These are phyloP conservation scores for Theodoxus fluviatilis DNA, from an alignment of 2,888 invertebrate species.

Conservation along the genomic window DNA sequence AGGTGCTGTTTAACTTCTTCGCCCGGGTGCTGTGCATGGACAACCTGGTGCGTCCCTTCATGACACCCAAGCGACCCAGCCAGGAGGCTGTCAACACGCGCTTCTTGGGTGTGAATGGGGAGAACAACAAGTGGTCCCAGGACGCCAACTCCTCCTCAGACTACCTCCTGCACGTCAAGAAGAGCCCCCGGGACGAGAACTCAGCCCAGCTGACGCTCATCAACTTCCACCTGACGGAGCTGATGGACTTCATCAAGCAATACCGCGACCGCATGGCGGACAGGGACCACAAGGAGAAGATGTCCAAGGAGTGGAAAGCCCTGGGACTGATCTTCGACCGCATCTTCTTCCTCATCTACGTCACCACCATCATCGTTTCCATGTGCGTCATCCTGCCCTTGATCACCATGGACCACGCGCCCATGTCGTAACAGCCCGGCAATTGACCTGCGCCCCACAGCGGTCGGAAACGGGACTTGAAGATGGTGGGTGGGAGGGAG, in stretches of 20 bases:
- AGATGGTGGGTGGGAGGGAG: no score
- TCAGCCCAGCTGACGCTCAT: constrained; percentile 45
- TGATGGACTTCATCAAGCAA: constrained; percentile 46
- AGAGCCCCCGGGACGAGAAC: constrained; percentile 27
- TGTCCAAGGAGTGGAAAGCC: constrained; percentile 61
- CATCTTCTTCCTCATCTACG: constrained; percentile 60
- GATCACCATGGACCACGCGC: constrained; percentile 34
- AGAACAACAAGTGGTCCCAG: constrained; percentile 27
- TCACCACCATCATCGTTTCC: constrained; percentile 55
- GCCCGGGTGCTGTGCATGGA: constrained; percentile 58
- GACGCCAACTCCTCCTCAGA: constrained; percentile 30
- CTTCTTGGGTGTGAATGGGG: constrained; percentile 43
- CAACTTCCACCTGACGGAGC: constrained; percentile 45
- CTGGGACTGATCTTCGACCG: constrained; percentile 62
- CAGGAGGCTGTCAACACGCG: constrained; percentile 28
- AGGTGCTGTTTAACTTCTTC: constrained; percentile 59
- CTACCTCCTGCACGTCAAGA: constrained; percentile 28
- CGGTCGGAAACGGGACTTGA: no score
- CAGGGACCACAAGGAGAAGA: constrained; percentile 55
- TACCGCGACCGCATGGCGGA: constrained; percentile 53
- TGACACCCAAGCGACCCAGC: constrained; percentile 38
- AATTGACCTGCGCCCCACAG: no score
- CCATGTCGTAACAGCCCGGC: no score
- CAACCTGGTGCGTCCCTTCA: constrained; percentile 48
- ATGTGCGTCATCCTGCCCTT: constrained; percentile 53